A percentile compares a stretch with the other conserved stretches of the same genome.
Conservation (phyloP, 2,888 invertebrate genomes). For the Dynastes grantii region DNA sequence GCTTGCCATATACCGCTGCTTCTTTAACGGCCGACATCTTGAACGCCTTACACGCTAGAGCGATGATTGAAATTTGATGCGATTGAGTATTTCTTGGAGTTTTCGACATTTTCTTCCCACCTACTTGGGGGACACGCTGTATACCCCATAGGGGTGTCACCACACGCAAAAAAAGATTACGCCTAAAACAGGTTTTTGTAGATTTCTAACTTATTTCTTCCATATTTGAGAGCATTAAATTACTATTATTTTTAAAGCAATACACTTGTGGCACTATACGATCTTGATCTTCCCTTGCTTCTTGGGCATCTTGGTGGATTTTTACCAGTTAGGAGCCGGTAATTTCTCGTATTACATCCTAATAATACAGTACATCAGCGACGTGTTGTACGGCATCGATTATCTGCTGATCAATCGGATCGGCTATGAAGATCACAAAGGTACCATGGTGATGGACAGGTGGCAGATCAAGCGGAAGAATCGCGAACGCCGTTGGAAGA, state of each 20-base stretch:
- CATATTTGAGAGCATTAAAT: too few species aligned
- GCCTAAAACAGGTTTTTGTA: too few species aligned
- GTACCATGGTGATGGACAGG: conserved; percentile 46
- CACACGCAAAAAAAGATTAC: too few species aligned
- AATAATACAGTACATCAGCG: conserved; percentile 50
- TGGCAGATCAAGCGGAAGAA: conserved; percentile 41
- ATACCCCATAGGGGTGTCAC: too few species aligned
- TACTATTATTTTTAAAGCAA: background rate
- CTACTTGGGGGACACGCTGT: too few species aligned
- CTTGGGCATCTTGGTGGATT: conserved; percentile 48
- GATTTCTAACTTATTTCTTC: too few species aligned
- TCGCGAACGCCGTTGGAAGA: conserved; percentile 16
- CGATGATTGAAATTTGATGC: too few species aligned
- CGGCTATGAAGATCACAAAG: conserved; percentile 50
- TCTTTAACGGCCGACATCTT: too few species aligned
- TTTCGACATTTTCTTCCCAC: too few species aligned
- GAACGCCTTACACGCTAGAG: too few species aligned
- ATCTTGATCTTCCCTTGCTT: conserved; percentile 51
- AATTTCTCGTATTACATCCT: conserved; percentile 37
- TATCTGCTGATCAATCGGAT: conserved; percentile 47
- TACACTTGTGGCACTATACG: conserved; percentile 45
- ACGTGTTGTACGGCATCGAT: conserved; percentile 51
- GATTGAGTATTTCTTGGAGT: too few species aligned
- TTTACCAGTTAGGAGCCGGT: conserved; percentile 51
- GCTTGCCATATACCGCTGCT: too few species aligned